Base-by-base conservation (phyloP, 2,797 vertebrate species). In the Micromesistius poutassou region DNA sequence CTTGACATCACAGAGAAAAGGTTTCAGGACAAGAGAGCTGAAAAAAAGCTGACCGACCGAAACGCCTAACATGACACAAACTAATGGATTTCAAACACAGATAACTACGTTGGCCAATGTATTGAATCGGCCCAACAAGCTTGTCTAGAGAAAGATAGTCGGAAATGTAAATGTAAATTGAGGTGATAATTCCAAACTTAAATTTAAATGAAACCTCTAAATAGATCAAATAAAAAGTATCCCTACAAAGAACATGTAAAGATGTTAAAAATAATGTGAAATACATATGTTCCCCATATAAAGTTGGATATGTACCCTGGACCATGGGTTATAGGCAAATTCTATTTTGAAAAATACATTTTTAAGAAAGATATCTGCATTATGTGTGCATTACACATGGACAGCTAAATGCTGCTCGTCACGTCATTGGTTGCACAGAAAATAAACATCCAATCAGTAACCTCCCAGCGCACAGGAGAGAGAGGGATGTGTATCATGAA, bases 401-500 rank as follows among this genome's bases (percentile, higher is more conserved):
- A 4, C 14, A 30, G 28, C 14, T 31, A 71, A 71, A 71, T 71
- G 68, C 25, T 30, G 25, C 25, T 10, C 30, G 25, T 71, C 30
- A 71, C 30, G 1, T 71, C 13, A 74, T 81, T 82, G 77, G 79
- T 80, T 30, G 76, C 75, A 68, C 83, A 40, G 75, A 76, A 79
- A 79, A 79, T 35, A 81, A 84, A 50, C 79, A 80, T 86, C 74
- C 68, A 3, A 31, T 38, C 40, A 62, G 55, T 62, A 62, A n/a
- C 22, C 5, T 25, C 8, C 55, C 55, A 62, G 22, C 7, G 55
- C 22, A 50, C 19, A 68, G 76, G 81, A 76, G 79, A 50, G 62
- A 16, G 62, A 70, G 16, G 42, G 55, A 68, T n/a, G 22, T 62
- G n/a, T 22, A 62, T 25, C 5, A 25, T 25, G 55, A 25, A 62